phyloP scores from a whole-genome alignment of 2,797 vertebrate species.

The Sarcoramphus papa region DNA sequence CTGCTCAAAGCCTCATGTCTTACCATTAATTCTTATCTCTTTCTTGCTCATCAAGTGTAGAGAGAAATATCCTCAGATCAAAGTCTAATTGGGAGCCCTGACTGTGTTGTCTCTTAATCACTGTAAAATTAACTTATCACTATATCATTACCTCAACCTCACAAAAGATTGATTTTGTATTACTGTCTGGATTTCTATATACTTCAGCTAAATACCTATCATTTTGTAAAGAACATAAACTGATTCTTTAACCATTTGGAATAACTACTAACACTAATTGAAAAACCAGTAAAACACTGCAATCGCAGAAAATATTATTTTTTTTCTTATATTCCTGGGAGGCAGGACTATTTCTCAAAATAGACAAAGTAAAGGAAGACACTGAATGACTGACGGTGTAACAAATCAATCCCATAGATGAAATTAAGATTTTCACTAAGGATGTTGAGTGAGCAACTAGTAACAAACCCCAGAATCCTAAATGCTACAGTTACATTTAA shows the following conservation, averaged over 20 bases:
- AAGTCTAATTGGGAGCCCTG: slow-evolving; percentile 18
- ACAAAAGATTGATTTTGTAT: slow-evolving; percentile 42
- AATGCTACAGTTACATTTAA: not conserved
- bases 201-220: slow-evolving; percentile 16
- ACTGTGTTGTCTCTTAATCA: slow-evolving; percentile 45
- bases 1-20: not conserved
- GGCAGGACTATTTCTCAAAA: not conserved
- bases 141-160: slow-evolving; percentile 39
- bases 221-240: slow-evolving; percentile 32
- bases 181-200: slow-evolving; percentile 9
- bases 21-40: not conserved
- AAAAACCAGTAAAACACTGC: not conserved
- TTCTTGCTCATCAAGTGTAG: slow-evolving; percentile 15
- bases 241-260: not conserved
- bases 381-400: not conserved
- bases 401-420: not conserved
- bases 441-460: not conserved
- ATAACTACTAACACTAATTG: slow-evolving; percentile 3
- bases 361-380: not conserved
- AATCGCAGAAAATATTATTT: not conserved
- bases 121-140: slow-evolving; percentile 50
- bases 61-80: slow-evolving; percentile 37
- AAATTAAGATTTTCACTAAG: not conserved
- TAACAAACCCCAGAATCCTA: not conserved
- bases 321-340: not conserved